Evolutionary conservation across 2,113 vertebrate genomes (phyloP).

Genomic region (Triplophysa dalaica): DNA sequence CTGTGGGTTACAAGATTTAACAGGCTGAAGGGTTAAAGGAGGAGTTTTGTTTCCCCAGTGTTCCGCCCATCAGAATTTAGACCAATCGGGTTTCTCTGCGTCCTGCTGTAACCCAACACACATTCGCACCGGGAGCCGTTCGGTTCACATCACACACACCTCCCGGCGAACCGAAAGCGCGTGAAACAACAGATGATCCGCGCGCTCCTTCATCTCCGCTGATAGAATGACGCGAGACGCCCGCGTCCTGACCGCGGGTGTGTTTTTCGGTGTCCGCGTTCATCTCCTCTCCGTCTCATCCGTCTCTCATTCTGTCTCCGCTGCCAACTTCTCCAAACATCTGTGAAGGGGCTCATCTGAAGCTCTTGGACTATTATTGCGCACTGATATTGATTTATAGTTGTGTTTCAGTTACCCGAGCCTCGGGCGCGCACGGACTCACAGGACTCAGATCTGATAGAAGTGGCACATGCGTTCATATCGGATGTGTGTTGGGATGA

Average conservation of each 20-base stretch:
- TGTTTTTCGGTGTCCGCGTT: conserved; percentile 59
- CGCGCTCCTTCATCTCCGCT: conserved; percentile 62
- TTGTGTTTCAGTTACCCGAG: conserved; percentile 28
- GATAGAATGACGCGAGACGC: conserved; percentile 66
- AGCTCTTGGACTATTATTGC: neutral
- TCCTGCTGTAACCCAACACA: conserved; percentile 71
- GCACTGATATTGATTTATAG: conserved; percentile 42
- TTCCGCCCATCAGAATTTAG: conserved; percentile 75
- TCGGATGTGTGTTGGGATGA: neutral
- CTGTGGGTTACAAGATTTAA: conserved; percentile 71
- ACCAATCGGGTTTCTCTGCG: conserved; percentile 71
- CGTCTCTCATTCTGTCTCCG: neutral
- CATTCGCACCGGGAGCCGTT: conserved; percentile 70
- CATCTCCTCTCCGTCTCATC: conserved; percentile 64
- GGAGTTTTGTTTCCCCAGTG: conserved; percentile 69
- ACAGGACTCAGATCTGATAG: neutral
- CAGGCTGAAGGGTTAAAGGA: conserved; percentile 79
- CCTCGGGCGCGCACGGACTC: neutral
- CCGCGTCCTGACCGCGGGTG: conserved; percentile 55
- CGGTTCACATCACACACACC: conserved; percentile 65
- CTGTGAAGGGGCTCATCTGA: neutral
- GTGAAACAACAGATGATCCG: conserved; percentile 72
- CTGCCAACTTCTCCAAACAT: conserved; percentile 9
- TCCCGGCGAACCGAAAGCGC: conserved; percentile 70
- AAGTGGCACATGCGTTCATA: neutral